Evolutionary conservation across 2,888 invertebrate genomes (phyloP).

Genomic region (Acrobasis suavella): DNA sequence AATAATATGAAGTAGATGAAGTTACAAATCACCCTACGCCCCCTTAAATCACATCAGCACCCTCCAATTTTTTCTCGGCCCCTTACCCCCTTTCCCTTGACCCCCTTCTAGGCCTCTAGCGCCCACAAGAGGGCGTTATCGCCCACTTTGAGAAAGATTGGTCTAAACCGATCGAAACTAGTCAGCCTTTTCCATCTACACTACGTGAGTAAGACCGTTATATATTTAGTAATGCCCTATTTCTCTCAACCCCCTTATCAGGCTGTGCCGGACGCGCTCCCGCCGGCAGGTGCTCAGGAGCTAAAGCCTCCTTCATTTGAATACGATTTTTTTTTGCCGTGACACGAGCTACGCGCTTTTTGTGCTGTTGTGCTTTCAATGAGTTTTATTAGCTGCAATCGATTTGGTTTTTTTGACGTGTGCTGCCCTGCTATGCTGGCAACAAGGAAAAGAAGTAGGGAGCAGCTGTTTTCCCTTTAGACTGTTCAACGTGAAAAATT

Average conservation of each 20-base stretch:
- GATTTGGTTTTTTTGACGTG: conserved; percentile 3
- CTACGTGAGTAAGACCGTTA: no score
- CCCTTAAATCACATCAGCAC: no score
- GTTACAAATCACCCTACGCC: no score
- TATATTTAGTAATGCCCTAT: not conserved
- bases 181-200: no score
- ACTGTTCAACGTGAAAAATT: no score
- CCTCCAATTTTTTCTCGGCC: no score
- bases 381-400: conserved; percentile 43
- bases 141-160: no score
- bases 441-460: not conserved
- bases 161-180: no score
- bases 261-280: conserved; percentile 13
- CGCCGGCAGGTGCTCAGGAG: conserved; percentile 44
- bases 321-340: conserved; percentile 52
- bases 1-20: no score
- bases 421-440: not conserved
- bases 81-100: no score
- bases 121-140: no score
- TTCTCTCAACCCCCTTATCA: not conserved
- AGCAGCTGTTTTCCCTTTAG: not conserved
- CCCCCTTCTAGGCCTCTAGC: no score
- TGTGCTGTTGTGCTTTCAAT: conserved; percentile 43
- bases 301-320: conserved; percentile 57
- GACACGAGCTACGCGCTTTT: conserved; percentile 40